A percentile compares a stretch with the other conserved stretches of the same genome.
Evolutionary conservation across 2,797 vertebrate species (phyloP).

Genomic region (Trachurus trachurus): DNA sequence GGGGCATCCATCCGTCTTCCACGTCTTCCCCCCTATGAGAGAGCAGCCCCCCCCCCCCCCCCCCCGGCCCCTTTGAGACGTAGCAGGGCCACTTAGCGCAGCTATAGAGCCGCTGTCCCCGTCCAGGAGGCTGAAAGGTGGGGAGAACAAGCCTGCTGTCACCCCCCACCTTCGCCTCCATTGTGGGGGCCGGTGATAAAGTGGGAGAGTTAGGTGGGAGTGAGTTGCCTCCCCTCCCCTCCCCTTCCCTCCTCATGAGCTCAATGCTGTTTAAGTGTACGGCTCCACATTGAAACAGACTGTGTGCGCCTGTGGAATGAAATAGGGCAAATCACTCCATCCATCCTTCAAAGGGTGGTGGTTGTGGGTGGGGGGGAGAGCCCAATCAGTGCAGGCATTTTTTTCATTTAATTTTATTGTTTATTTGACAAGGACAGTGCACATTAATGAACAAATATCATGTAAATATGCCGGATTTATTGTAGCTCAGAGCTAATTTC

Average conservation of each 20-base stretch:
- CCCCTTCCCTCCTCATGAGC: conserved; percentile 50
- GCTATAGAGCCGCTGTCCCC: conserved; percentile 66
- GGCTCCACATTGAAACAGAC: conserved; percentile 59
- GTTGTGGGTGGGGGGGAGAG: conserved; percentile 29
- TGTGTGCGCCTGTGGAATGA: conserved; percentile 47
- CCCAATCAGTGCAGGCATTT: conserved; percentile 62
- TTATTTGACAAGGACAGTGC: too few species aligned
- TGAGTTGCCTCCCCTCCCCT: conserved; percentile 41
- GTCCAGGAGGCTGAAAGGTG: conserved; percentile 74
- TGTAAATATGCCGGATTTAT: too few species aligned
- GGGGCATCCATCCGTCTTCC: conserved; percentile 54
- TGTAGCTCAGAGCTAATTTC: too few species aligned
- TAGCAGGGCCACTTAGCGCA: conserved; percentile 76
- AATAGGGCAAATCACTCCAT: conserved; percentile 75
- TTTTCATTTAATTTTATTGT: too few species aligned
- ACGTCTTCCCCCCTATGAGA: conserved; percentile 63
- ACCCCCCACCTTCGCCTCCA: conserved; percentile 59
- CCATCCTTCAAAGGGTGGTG: conserved; percentile 50
- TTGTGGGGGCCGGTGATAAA: conserved; percentile 78
- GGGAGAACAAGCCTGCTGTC: conserved; percentile 78
- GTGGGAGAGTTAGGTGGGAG: conserved; percentile 71
- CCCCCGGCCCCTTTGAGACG: conserved; percentile 55
- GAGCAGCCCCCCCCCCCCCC: conserved; percentile 49
- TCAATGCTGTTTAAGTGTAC: conserved; percentile 70
- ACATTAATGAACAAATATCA: too few species aligned